These are phyloP conservation scores for Papilio protenor DNA, from an alignment of 2,888 invertebrate species.

Conservation along the genomic window DNA sequence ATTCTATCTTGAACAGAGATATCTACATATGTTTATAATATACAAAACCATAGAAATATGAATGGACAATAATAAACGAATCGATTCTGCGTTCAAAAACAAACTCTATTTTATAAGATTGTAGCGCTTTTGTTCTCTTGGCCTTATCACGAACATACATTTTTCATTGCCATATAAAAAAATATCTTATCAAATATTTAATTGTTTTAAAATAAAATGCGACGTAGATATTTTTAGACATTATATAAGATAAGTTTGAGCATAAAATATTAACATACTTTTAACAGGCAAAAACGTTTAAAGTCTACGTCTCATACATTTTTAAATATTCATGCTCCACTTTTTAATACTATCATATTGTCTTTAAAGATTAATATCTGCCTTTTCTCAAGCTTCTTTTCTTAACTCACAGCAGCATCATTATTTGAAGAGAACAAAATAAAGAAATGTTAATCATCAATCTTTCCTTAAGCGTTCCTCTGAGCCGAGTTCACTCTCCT, in stretches of 20 bases:
- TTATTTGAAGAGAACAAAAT: slow-evolving; percentile 11
- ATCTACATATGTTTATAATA: not conserved
- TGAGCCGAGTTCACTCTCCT: slow-evolving; percentile 6
- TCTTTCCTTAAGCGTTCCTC: slow-evolving; percentile 18
- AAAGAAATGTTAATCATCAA: slow-evolving; percentile 19
- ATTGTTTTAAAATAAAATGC: too few relatives aligned
- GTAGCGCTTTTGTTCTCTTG: not conserved
- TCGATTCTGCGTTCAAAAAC: not conserved
- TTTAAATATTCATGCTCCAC: too few relatives aligned
- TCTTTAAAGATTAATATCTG: slow-evolving; percentile 2
- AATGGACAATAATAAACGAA: not conserved
- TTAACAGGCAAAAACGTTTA: too few relatives aligned
- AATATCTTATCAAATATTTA: too few relatives aligned
- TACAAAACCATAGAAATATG: not conserved
- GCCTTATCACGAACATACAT: not conserved
- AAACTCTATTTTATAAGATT: not conserved
- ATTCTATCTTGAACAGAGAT: not conserved
- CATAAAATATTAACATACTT: too few relatives aligned
- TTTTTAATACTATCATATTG: not conserved
- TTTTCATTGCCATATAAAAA: not conserved
- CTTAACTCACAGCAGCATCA: not conserved
- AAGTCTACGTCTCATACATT: too few relatives aligned
- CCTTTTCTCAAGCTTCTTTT: not conserved
- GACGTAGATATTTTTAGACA: too few relatives aligned
- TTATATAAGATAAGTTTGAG: too few relatives aligned